These are phyloP conservation scores for Limanda limanda DNA, from an alignment of 2,113 vertebrate species.

Conservation along the genomic window DNA sequence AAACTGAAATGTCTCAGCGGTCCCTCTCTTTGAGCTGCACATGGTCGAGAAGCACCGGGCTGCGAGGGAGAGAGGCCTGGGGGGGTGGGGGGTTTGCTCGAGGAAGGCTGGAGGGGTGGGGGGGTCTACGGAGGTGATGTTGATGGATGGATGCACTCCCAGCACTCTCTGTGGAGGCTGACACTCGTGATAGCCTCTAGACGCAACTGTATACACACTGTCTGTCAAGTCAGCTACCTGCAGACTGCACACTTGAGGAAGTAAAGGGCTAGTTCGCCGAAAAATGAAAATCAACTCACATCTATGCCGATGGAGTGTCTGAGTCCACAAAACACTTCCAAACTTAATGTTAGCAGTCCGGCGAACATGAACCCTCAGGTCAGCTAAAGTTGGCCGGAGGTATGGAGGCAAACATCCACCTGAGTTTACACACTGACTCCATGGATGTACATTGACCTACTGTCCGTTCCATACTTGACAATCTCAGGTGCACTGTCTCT, in stretches of 20 bases:
- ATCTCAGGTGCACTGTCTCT: too few species aligned
- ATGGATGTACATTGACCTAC: background rate
- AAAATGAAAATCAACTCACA: too few species aligned
- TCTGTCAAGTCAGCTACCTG: background rate
- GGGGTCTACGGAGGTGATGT: conserved; percentile 29
- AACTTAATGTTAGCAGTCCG: background rate
- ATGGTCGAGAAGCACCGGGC: conserved; percentile 44
- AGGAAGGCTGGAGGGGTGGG: background rate
- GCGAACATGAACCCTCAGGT: background rate
- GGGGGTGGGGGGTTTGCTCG: conserved; percentile 17
- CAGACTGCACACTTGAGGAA: background rate
- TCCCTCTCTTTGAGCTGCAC: conserved; percentile 56
- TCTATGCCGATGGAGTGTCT: too few species aligned
- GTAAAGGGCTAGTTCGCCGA: background rate
- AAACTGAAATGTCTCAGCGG: conserved; percentile 76
- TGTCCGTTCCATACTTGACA: too few species aligned
- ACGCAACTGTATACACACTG: conserved; percentile 17
- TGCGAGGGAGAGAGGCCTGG: background rate
- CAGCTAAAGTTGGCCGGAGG: background rate
- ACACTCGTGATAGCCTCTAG: conserved; percentile 19
- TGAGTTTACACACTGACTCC: background rate
- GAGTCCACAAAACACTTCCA: too few species aligned
- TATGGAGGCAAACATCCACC: background rate
- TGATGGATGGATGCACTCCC: conserved; percentile 48
- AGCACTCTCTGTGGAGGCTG: conserved; percentile 5